phyloP scores from a whole-genome alignment of 64 coral and sea anemone genomes.

The Actinia tenebrosa region DNA sequence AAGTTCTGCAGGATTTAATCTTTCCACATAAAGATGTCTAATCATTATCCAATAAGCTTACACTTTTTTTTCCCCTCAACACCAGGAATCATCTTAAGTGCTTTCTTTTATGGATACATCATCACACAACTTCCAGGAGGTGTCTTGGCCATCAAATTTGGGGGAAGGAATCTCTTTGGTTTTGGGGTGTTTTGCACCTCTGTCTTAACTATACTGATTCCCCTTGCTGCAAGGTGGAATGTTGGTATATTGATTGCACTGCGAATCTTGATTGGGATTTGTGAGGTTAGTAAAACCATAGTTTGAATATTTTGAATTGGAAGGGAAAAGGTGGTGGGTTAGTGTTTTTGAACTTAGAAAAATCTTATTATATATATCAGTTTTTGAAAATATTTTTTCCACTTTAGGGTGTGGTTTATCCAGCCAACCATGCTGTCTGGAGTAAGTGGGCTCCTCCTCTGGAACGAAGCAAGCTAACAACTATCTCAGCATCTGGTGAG shows the following conservation, averaged over 20 bases:
- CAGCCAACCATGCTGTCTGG: constrained; percentile 80
- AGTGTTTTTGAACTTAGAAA: too few relatives aligned
- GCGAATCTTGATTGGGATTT: constrained; percentile 29
- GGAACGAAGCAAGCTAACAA: constrained; percentile 75
- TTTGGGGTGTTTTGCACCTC: constrained; percentile 36
- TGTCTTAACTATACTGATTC: constrained; percentile 47
- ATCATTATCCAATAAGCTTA: too few relatives aligned
- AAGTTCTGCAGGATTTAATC: too few relatives aligned
- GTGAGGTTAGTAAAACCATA: constrained; percentile 21
- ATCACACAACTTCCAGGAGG: constrained; percentile 65
- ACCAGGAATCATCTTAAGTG: constrained; percentile 56
- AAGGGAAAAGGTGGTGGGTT: background rate
- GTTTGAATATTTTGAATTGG: too few relatives aligned
- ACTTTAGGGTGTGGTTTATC: constrained; percentile 78
- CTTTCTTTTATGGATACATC: constrained; percentile 73
- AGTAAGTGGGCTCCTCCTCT: constrained; percentile 88
- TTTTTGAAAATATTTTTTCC: background rate
- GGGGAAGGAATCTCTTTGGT: constrained; percentile 60
- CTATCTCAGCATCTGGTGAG: constrained; percentile 75
- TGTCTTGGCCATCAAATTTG: constrained; percentile 46
- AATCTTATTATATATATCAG: background rate
- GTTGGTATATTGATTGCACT: constrained; percentile 35
- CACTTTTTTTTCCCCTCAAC: background rate
- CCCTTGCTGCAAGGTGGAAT: constrained; percentile 45
- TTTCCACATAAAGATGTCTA: too few relatives aligned